Percentiles rank a stretch among this genome's conserved stretches.
These are phyloP conservation scores for Platalea minor DNA, from an alignment of 2,797 vertebrate species.

Conservation along the genomic window DNA sequence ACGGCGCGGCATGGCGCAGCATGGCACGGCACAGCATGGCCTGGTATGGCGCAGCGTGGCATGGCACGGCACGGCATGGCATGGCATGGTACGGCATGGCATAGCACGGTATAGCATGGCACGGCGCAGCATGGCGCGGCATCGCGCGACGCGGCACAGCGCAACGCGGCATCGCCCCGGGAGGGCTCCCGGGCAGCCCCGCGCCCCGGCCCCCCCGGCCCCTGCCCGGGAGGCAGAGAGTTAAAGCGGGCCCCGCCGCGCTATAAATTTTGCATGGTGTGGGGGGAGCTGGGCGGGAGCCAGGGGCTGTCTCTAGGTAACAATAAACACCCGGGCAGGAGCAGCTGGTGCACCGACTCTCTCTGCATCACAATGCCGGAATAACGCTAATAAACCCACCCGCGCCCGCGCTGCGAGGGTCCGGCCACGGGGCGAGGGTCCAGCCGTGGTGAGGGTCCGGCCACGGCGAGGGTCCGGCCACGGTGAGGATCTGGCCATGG, in stretches of 20 bases:
- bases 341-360: conserved; percentile 81
- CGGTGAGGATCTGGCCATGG: too few species aligned
- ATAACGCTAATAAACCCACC: conserved; percentile 76
- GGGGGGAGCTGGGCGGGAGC: conserved; percentile 75
- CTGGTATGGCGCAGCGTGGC: too few species aligned
- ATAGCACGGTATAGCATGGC: fast-evolving
- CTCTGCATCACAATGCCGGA: conserved; percentile 82
- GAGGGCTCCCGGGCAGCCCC: neutral
- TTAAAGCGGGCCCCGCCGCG: conserved; percentile 70
- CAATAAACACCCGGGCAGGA: conserved; percentile 80
- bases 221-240: conserved; percentile 61
- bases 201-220: too few species aligned
- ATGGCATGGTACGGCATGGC: fast-evolving
- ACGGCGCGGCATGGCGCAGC: fast-evolving
- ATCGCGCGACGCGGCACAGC: too few species aligned
- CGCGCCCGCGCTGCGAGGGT: neutral
- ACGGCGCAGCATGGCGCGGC: too few species aligned
- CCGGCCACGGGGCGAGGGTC: fast-evolving
- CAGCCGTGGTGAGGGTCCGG: neutral
- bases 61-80: fast-evolving
- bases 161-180: too few species aligned
- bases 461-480: too few species aligned
- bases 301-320: conserved; percentile 84
- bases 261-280: conserved; percentile 78
- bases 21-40: fast-evolving